Conservation (phyloP, 2,113 vertebrate species). For the Pygoscelis adeliae region DNA sequence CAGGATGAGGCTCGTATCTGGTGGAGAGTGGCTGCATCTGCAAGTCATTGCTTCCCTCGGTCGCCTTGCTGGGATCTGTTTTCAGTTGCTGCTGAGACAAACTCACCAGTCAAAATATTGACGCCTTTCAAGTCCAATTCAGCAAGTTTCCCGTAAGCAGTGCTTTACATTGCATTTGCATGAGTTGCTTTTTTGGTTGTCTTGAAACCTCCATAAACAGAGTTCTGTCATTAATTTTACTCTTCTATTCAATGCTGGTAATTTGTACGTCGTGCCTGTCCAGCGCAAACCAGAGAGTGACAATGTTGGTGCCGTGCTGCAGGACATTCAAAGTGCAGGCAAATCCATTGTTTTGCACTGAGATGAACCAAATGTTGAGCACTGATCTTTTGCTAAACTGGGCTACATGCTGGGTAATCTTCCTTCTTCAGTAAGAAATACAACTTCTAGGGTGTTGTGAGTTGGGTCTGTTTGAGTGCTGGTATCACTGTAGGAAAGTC, state of each 20-base stretch:
- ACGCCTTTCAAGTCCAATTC: neutral
- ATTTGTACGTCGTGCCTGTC: slow-evolving; percentile 8
- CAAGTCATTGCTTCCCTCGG: neutral
- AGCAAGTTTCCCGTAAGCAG: slow-evolving; percentile 16
- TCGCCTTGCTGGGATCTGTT: neutral
- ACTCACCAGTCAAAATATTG: slow-evolving; percentile 1
- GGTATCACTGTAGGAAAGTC: accelerated
- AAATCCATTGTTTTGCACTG: neutral
- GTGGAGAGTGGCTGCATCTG: neutral
- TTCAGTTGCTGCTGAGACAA: slow-evolving; percentile 11
- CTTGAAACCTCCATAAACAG: neutral
- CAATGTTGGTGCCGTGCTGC: neutral
- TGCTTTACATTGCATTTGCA: neutral
- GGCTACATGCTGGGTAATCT: neutral
- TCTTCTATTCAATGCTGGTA: neutral
- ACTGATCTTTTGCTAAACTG: neutral
- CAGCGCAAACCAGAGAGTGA: neutral
- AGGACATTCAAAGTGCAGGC: neutral
- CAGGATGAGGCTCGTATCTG: neutral
- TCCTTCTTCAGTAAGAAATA: neutral
- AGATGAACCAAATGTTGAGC: neutral
- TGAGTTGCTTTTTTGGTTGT: neutral
- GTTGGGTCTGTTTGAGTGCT: neutral
- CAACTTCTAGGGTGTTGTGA: neutral
- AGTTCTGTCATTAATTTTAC: slow-evolving; percentile 43